These are phyloP conservation scores for Pachyramphus minor DNA, from an alignment of 2,113 vertebrate species.

Conservation along the genomic window DNA sequence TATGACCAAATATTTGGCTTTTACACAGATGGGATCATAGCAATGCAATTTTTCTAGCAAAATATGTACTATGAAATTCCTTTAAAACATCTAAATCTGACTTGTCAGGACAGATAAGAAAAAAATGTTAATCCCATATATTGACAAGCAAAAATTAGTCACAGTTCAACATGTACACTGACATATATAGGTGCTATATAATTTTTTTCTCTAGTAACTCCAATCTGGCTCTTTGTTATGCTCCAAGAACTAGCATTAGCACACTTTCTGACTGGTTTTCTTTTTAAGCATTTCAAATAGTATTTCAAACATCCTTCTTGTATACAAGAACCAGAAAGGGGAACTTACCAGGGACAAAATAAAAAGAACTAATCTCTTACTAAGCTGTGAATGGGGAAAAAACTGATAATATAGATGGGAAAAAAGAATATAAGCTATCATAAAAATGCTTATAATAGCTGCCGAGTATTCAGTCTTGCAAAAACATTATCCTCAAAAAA, in stretches of 20 bases:
- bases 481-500: background rate
- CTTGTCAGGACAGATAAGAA: background rate
- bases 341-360: background rate
- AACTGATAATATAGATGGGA: background rate
- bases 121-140: background rate
- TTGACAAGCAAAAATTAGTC: background rate
- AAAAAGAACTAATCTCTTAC: background rate
- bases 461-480: background rate
- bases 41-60: background rate
- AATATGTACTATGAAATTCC: background rate
- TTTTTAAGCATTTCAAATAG: background rate
- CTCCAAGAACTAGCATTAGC: background rate
- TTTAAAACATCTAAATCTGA: background rate
- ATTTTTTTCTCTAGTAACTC: background rate
- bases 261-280: background rate
- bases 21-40: background rate
- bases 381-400: background rate
- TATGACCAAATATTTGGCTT: background rate
- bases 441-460: background rate
- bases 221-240: background rate
- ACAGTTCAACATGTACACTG: background rate
- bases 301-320: background rate
- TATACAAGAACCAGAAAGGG: background rate
- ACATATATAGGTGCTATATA: fast-evolving
- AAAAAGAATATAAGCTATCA: background rate